phyloP scores from a whole-genome alignment of 2,113 vertebrate species.

The Loxodonta africana region DNA sequence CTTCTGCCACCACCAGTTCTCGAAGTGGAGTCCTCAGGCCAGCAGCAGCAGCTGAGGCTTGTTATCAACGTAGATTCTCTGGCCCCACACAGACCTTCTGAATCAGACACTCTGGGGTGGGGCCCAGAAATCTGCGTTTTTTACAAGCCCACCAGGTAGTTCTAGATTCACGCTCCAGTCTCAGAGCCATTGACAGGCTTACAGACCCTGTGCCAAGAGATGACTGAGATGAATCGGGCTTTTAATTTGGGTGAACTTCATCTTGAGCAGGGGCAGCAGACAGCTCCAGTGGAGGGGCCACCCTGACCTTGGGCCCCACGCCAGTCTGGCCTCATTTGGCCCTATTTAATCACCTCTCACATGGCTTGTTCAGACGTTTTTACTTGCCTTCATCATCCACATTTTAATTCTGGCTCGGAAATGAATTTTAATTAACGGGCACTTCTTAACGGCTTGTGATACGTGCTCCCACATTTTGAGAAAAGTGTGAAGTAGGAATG shows the following conservation, averaged over 20 bases:
- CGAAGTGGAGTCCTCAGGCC: accelerated
- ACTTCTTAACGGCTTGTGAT: not conserved
- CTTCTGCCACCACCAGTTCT: not conserved
- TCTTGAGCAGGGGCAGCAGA: not conserved
- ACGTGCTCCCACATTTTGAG: not conserved
- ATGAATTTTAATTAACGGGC: not conserved
- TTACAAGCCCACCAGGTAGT: not conserved
- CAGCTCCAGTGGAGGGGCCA: not conserved
- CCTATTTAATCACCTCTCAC: not conserved
- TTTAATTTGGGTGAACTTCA: not conserved
- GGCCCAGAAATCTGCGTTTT: not conserved
- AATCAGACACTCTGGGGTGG: not conserved
- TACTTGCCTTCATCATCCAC: not conserved
- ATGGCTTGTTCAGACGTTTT: not conserved
- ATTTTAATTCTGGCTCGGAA: not conserved
- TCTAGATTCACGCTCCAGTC: not conserved
- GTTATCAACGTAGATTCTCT: not conserved
- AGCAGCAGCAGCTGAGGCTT: too few relatives aligned
- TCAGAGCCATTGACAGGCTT: not conserved
- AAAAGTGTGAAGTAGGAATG: not conserved
- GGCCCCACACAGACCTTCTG: not conserved
- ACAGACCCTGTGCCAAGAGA: not conserved
- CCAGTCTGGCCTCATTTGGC: too few relatives aligned
- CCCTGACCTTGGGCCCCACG: accelerated
- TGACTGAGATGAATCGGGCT: not conserved